Conservation (phyloP, 64 coral and sea anemone genomes). For the Actinia tenebrosa region DNA sequence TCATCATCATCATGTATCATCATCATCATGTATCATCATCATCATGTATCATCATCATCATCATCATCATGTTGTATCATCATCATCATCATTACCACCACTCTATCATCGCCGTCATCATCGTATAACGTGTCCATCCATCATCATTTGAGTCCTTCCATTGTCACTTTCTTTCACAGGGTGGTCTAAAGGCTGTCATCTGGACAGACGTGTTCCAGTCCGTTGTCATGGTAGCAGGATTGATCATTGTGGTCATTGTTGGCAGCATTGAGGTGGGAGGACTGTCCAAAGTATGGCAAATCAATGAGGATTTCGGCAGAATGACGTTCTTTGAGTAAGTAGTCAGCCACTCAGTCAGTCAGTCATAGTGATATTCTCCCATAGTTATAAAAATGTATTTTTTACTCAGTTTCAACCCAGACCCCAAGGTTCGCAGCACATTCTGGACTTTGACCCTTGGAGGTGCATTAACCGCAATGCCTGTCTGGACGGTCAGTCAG, state of each 20-base stretch:
- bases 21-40: slow-evolving; percentile 1
- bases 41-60: background rate
- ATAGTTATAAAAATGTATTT: background rate
- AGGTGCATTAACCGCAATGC: slow-evolving; percentile 49
- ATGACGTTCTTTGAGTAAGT: slow-evolving; percentile 73
- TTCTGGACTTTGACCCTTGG: slow-evolving; percentile 58
- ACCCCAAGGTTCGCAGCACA: slow-evolving; percentile 46
- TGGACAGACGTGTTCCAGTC: slow-evolving; percentile 82
- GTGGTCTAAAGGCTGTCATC: slow-evolving; percentile 73
- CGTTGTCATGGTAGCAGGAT: slow-evolving; percentile 46
- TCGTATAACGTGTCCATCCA: background rate
- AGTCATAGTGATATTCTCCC: background rate
- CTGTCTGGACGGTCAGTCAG: slow-evolving; percentile 58
- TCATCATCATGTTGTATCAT: background rate
- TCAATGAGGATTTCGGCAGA: slow-evolving; percentile 58
- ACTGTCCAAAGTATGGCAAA: slow-evolving; percentile 51
- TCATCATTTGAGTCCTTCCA: background rate
- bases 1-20: background rate
- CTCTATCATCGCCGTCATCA: background rate
- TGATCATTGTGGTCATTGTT: slow-evolving; percentile 62
- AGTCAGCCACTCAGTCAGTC: slow-evolving; percentile 63
- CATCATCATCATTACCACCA: background rate
- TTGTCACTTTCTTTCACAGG: slow-evolving; percentile 16
- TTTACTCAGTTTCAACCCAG: slow-evolving; percentile 45
- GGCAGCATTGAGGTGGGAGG: slow-evolving; percentile 70